These are phyloP conservation scores for Pollenia angustigena DNA, from an alignment of 2,888 invertebrate genomes.

Conservation along the genomic window DNA sequence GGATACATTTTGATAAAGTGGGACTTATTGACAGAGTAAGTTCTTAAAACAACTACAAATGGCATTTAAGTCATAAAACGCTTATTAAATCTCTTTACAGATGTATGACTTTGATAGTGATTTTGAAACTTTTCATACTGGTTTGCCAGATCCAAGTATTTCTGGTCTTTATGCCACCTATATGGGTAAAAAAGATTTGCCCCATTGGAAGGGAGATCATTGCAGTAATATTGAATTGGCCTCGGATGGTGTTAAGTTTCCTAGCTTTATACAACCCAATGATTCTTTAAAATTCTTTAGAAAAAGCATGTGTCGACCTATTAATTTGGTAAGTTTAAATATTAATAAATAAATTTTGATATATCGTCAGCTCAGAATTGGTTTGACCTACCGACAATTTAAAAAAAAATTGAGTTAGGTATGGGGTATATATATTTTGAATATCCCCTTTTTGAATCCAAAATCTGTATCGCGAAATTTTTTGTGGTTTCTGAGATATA, in stretches of 20 bases:
- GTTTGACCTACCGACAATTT: too few species aligned
- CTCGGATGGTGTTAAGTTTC: constrained; percentile 94
- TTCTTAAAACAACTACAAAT: constrained; percentile 67
- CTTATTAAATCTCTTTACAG: constrained; percentile 82
- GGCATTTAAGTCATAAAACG: not conserved
- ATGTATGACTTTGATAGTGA: constrained; percentile 94
- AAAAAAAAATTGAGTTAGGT: too few species aligned
- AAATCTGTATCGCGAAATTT: too few species aligned
- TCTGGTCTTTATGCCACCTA: constrained; percentile 92
- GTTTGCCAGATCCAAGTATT: constrained; percentile 86
- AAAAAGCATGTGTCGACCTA: constrained; percentile 94
- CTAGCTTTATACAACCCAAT: constrained; percentile 88
- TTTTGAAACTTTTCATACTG: constrained; percentile 91
- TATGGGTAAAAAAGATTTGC: constrained; percentile 88
- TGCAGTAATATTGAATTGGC: constrained; percentile 91
- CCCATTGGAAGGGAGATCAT: constrained; percentile 90
- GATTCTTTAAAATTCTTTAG: constrained; percentile 91
- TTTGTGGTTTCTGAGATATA: too few species aligned
- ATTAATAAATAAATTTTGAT: not conserved
- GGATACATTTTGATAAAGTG: constrained; percentile 94
- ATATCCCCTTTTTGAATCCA: too few species aligned
- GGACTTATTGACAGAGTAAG: constrained; percentile 94
- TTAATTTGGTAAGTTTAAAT: constrained; percentile 88
- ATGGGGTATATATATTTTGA: too few species aligned
- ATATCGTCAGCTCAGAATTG: too few species aligned